Evolutionary conservation across 2,888 invertebrate species (phyloP), one percentile per base, ranked within the genome.

Genomic region (Drosophila histrio): DNA sequence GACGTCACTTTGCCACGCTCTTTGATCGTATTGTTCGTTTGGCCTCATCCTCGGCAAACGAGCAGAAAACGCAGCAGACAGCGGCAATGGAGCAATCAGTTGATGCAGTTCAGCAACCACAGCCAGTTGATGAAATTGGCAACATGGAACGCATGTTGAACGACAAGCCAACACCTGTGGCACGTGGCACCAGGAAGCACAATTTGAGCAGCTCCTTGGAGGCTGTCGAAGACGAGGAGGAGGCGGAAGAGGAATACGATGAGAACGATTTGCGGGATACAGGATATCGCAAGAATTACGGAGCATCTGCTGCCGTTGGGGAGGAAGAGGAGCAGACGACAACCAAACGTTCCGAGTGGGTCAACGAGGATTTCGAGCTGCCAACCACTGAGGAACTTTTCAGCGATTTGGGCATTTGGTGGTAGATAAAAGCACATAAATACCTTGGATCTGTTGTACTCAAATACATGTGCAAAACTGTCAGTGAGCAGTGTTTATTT

Each of bases 11-110:
- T 58, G 79, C 80, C 11, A 87, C 88, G 2, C 81, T 92, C 2
- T 89, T 92, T 13, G 91, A 92, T 32, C 89, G 92, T 5, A 87
- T 91, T 8, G 79, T 89, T 22, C 89, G 90, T 6, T 47, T 91
- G 38, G 90, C 90, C 7, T 49, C 63, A 9, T 64, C 78, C 6
- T 7, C 44, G 3, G n/a, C 44, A 0, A 70, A 50, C 13, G 79
- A 80, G 3, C 63, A 11, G 34, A 43, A 26, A 30, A 17, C 28
- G 1, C 57, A 63, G 15, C 49, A 30, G 8, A 1, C 26, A 13
- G 11, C 38, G 8, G 11, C 6, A 3, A 8, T 34, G 2, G 62
- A 68, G 9, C 41, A 52, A 11, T 5, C 47, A 1, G n/a, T 11
- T 0, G 77, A 53, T 2, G 17, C 41, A 36, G 2, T 9, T 11